A percentile compares a stretch with the other conserved stretches of the same genome.
phyloP scores from a whole-genome alignment of 2,888 invertebrate species.

The Noctua janthina region DNA sequence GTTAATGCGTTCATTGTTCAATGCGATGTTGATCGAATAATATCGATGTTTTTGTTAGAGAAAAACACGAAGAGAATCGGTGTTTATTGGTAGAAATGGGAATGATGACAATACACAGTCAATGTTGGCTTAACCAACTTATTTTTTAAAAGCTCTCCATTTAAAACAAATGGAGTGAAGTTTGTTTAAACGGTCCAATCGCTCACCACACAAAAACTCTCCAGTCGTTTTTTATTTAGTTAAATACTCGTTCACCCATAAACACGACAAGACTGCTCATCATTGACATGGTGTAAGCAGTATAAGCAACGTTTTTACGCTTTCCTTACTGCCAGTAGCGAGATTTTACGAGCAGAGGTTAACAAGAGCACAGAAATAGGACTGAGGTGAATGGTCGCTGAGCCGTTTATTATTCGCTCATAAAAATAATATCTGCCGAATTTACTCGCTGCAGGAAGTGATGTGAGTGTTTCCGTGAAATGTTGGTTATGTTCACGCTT shows the following conservation, averaged over 20 bases:
- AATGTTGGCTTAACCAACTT: neutral
- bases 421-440: conserved; percentile 78
- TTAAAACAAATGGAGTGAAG: conserved; percentile 5
- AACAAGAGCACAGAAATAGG: conserved; percentile 73
- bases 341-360: conserved; percentile 73
- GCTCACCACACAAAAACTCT: conserved; percentile 22
- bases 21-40: neutral
- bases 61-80: neutral
- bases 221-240: conserved; percentile 29
- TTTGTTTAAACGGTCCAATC: conserved; percentile 11
- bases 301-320: conserved; percentile 50
- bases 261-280: conserved; percentile 43
- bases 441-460: conserved; percentile 57
- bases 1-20: neutral
- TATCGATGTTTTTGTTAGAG: neutral
- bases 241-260: conserved; percentile 39
- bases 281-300: conserved; percentile 53
- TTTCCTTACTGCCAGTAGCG: conserved; percentile 64
- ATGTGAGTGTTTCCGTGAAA: conserved; percentile 56
- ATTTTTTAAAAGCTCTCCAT: neutral
- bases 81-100: neutral
- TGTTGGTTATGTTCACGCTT: conserved; percentile 42
- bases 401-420: conserved; percentile 77
- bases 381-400: conserved; percentile 79
- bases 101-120: neutral